Evolutionary conservation across 2,113 vertebrate genomes (phyloP).

Genomic region (Galbula dea): DNA sequence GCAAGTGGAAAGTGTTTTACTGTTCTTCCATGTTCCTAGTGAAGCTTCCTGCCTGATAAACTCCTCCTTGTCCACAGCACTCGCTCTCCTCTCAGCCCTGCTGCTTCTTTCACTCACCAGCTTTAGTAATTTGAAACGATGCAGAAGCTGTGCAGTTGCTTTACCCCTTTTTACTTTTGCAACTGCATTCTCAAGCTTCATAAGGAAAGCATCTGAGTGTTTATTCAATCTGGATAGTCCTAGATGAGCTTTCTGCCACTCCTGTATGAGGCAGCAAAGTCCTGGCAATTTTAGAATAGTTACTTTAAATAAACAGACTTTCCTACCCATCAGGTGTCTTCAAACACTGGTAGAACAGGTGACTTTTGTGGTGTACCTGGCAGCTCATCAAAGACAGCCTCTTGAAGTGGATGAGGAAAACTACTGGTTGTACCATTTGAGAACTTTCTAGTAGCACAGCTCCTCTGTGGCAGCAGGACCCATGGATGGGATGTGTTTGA

Average conservation of each 20-base stretch:
- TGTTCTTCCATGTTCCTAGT: neutral
- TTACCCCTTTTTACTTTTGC: neutral
- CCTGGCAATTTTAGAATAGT: neutral
- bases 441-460: neutral
- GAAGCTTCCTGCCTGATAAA: neutral
- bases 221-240: neutral
- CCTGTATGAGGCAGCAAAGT: neutral
- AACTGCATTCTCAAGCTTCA: neutral
- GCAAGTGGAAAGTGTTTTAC: neutral
- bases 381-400: neutral
- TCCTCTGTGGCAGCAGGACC: neutral
- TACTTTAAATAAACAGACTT: neutral
- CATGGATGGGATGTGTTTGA: neutral
- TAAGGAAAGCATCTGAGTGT: neutral
- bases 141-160: neutral
- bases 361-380: neutral
- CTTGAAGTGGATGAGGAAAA: neutral
- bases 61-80: neutral
- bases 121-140: neutral
- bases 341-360: neutral
- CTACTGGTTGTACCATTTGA: neutral
- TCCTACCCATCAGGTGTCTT: neutral
- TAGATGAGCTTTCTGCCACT: neutral
- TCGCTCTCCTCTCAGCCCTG: neutral
- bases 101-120: neutral